Conservation (phyloP, 1,140 invertebrate species). For the Thalassaphorura encarpata region DNA sequence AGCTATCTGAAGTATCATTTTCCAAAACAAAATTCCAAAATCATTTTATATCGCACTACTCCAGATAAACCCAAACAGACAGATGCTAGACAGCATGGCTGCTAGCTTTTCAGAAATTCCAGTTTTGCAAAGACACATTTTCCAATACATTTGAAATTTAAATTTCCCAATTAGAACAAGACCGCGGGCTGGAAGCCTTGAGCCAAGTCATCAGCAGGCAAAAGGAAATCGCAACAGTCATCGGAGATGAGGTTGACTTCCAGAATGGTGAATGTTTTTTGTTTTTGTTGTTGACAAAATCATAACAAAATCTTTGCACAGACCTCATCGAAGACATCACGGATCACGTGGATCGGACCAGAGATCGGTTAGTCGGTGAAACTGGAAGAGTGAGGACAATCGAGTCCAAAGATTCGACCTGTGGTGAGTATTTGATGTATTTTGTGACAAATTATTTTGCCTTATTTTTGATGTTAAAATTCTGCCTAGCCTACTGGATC, state of each 20-base stretch:
- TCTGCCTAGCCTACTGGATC: constrained; percentile 39
- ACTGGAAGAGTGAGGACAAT: constrained; percentile 56
- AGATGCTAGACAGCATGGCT: constrained; percentile 9
- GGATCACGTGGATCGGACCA: constrained; percentile 59
- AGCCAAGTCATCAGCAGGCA: constrained; percentile 65
- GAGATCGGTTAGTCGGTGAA: constrained; percentile 52
- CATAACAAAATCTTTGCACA: constrained; percentile 34
- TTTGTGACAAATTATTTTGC: too few species aligned
- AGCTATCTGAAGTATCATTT: too few species aligned
- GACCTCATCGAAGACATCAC: constrained; percentile 69
- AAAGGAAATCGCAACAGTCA: constrained; percentile 61
- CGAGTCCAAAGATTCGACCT: constrained; percentile 56
- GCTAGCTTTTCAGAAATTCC: constrained; percentile 25
- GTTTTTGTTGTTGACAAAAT: not conserved
- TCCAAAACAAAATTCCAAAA: too few species aligned
- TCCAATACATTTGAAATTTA: too few species aligned
- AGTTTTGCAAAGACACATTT: too few species aligned
- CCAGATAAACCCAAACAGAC: too few species aligned
- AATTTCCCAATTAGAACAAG: constrained; percentile 64
- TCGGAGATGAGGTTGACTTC: constrained; percentile 62
- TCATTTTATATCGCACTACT: too few species aligned
- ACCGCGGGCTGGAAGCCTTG: constrained; percentile 61
- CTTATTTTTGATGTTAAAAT: too few species aligned
- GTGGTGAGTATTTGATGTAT: constrained; percentile 41
- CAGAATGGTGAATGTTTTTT: constrained; percentile 43